Percentiles rank a stretch among this genome's conserved stretches.
These are phyloP conservation scores for Cavia aperea DNA, from an alignment of 2,113 vertebrate species.

Conservation along the genomic window DNA sequence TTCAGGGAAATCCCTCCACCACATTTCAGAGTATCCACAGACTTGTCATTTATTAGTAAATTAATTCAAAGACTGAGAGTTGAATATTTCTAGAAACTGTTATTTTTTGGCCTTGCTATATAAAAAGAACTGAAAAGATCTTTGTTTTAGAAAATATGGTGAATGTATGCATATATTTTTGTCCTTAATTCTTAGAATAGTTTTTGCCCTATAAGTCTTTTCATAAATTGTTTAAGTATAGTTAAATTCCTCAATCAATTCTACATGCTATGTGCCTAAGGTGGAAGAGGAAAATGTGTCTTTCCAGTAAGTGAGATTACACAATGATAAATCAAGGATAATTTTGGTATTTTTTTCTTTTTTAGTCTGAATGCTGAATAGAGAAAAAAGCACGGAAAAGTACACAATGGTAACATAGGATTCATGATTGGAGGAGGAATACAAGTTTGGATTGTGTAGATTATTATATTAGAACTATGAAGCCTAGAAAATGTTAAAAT, in stretches of 20 bases:
- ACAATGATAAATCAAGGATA: neutral
- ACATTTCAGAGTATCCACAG: neutral
- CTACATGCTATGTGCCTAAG: too few relatives aligned
- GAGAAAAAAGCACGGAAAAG: rapidly evolving
- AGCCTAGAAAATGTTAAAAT: neutral
- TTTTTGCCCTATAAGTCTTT: neutral
- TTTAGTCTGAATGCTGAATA: neutral
- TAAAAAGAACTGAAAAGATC: neutral
- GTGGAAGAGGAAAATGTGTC: neutral
- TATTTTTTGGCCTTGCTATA: neutral
- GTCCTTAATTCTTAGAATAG: neutral
- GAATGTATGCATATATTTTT: neutral
- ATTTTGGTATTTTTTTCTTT: neutral
- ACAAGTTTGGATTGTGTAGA: neutral
- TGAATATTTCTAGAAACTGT: neutral
- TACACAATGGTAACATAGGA: neutral
- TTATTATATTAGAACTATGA: neutral
- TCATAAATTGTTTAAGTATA: neutral
- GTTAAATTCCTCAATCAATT: neutral
- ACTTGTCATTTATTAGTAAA: neutral
- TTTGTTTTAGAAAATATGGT: neutral
- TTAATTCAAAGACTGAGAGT: neutral
- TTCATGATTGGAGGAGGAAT: neutral
- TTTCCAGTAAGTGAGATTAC: neutral
- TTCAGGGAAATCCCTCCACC: neutral